A percentile compares a stretch with the other conserved stretches of the same genome.
These are phyloP conservation scores for Synergus umbraculus DNA, from an alignment of 2,888 invertebrate genomes.

Conservation along the genomic window DNA sequence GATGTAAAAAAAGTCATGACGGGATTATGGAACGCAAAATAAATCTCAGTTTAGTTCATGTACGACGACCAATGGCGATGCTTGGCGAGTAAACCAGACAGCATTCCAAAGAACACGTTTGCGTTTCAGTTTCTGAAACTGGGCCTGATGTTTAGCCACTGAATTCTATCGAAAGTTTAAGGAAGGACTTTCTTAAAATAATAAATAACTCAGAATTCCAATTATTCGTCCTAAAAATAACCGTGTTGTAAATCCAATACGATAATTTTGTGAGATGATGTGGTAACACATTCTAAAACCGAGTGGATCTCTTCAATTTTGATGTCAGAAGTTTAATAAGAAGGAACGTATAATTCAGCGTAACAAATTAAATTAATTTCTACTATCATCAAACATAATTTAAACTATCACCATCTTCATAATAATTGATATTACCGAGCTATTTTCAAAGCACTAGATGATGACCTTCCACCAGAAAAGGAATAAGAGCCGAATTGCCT, in stretches of 20 bases:
- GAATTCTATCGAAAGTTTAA: slow-evolving; percentile 23
- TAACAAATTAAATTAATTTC: no score
- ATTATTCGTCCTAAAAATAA: neutral
- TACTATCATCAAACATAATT: neutral
- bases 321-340: neutral
- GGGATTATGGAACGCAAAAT: slow-evolving; percentile 33
- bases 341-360: no score
- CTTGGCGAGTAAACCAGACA: slow-evolving; percentile 56
- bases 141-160: slow-evolving; percentile 21
- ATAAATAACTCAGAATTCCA: neutral
- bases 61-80: slow-evolving; percentile 30
- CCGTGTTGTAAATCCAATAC: no score
- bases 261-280: no score
- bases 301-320: neutral
- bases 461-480: neutral
- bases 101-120: slow-evolving; percentile 73
- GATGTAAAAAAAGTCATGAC: neutral
- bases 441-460: neutral
- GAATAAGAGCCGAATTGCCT: neutral
- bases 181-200: neutral
- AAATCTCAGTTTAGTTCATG: slow-evolving; percentile 39
- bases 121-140: slow-evolving; percentile 61
- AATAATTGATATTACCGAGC: neutral
- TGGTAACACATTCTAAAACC: no score
- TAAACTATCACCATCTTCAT: neutral